Evolutionary conservation across 1,140 invertebrate species (phyloP).

Genomic region (Camponotus vicinus): DNA sequence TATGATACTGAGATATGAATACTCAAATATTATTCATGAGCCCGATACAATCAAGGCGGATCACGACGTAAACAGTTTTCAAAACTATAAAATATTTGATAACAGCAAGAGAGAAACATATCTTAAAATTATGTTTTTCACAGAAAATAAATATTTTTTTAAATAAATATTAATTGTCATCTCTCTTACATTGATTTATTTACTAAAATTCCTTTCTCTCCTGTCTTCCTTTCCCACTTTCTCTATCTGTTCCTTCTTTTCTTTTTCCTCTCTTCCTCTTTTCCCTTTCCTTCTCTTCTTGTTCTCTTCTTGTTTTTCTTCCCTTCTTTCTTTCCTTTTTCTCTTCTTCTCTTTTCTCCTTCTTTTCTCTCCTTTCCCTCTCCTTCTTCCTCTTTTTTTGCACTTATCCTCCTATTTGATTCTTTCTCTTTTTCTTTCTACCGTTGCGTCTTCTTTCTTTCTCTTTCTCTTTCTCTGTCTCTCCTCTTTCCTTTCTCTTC

Average conservation of each 20-base stretch:
- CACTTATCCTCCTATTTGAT: too few species aligned
- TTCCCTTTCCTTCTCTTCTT: slow-evolving; percentile 8
- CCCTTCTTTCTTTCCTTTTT: background rate
- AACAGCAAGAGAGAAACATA: background rate
- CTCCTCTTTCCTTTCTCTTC: slow-evolving; percentile 2
- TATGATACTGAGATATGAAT: background rate
- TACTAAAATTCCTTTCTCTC: background rate
- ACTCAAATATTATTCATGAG: slow-evolving; percentile 7
- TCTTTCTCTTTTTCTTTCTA: background rate
- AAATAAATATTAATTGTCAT: background rate
- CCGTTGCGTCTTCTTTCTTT: background rate
- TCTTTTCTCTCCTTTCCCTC: background rate
- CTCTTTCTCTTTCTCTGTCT: background rate
- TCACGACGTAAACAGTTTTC: background rate
- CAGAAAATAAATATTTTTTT: background rate
- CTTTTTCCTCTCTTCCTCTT: background rate
- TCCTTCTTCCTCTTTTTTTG: too few species aligned
- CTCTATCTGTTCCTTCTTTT: background rate
- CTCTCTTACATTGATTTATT: background rate
- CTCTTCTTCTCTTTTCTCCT: background rate
- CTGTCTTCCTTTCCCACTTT: background rate
- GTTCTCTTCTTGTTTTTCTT: background rate
- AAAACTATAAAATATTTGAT: background rate
- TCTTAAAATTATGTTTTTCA: background rate
- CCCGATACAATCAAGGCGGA: background rate